phyloP scores from a whole-genome alignment of 1,140 invertebrate species.

The Euglossa dilemma region DNA sequence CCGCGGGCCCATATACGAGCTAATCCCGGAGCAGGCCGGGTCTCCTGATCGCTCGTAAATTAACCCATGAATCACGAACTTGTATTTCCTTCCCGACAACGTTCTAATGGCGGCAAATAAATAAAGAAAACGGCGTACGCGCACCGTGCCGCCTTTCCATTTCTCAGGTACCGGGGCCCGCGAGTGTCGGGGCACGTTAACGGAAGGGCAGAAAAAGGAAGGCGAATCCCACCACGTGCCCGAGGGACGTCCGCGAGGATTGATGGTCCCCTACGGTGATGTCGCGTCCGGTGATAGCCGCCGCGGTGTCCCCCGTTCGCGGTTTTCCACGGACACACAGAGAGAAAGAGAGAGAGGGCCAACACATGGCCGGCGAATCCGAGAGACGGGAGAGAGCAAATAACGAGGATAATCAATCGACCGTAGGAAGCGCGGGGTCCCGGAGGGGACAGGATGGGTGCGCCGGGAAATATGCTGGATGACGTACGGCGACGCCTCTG shows the following conservation, averaged over 20 bases:
- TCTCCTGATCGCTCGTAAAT: not conserved
- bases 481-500: constrained; percentile 59
- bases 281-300: not conserved
- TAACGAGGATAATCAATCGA: constrained; percentile 66
- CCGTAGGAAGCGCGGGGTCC: constrained; percentile 57
- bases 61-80: not conserved
- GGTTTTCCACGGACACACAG: not conserved
- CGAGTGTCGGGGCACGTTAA: not conserved
- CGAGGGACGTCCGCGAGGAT: not conserved
- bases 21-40: no score
- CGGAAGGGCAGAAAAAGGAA: not conserved
- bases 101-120: no score
- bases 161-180: not conserved
- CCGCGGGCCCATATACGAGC: no score
- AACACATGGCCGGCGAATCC: not conserved
- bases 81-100: not conserved
- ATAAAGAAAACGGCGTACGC: no score
- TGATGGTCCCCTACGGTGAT: not conserved
- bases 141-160: not conserved
- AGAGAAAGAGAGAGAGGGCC: not conserved
- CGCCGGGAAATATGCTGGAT: constrained; percentile 62
- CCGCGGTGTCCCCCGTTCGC: not conserved
- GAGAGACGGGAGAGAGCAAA: constrained; percentile 9
- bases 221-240: not conserved
- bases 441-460: constrained; percentile 67